Conservation (phyloP, 2,888 invertebrate species). For the Rhingia campestris region DNA sequence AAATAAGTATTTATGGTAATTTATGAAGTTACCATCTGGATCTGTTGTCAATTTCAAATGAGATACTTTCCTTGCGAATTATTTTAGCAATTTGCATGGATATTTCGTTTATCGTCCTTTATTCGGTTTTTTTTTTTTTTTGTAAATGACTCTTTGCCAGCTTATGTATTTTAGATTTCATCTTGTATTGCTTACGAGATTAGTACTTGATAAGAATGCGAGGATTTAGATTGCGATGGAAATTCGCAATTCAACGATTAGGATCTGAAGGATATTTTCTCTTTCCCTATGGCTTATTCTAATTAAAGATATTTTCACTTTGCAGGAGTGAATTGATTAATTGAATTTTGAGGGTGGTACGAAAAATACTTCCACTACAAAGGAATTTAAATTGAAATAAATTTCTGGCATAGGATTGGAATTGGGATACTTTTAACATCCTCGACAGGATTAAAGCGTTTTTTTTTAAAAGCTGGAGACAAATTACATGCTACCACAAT, state of each 20-base stretch:
- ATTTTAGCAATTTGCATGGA: slow-evolving; percentile 25
- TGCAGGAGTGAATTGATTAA: slow-evolving; percentile 34
- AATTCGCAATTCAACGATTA: slow-evolving; percentile 9
- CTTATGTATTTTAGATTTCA: slow-evolving; percentile 9
- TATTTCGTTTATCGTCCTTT: neutral
- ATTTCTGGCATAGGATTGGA: neutral
- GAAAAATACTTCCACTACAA: too few species aligned
- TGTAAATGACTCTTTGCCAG: slow-evolving; percentile 2
- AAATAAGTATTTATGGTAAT: too few species aligned
- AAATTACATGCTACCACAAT: slow-evolving; percentile 37
- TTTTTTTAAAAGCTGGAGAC: neutral
- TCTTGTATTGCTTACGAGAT: slow-evolving; percentile 6
- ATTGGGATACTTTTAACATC: neutral
- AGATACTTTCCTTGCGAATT: neutral
- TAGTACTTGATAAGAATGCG: slow-evolving; percentile 30
- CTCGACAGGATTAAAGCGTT: neutral
- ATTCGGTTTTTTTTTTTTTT: neutral
- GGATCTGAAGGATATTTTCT: slow-evolving; percentile 15
- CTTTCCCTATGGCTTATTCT: slow-evolving; percentile 3
- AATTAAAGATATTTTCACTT: slow-evolving; percentile 25
- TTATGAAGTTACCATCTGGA: slow-evolving; percentile 26
- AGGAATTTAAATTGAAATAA: neutral
- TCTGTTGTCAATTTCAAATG: neutral
- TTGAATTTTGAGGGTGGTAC: slow-evolving; percentile 14
- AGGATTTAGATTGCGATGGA: slow-evolving; percentile 10